Base-by-base conservation (phyloP, 1,140 invertebrate species). In the Eubasilissa regina region DNA sequence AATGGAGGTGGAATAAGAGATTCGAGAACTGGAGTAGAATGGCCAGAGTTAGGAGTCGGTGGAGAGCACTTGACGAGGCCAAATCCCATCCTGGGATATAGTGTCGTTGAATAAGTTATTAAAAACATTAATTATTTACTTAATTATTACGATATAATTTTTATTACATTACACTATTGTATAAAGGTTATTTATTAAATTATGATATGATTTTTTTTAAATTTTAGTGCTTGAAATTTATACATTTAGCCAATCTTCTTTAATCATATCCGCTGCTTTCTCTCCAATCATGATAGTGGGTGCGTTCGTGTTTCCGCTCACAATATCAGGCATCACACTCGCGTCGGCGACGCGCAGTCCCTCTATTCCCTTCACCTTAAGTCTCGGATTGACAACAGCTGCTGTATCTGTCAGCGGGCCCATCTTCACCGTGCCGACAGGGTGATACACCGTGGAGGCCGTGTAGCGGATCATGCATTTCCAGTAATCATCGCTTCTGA, bases 351-450 rank as follows among this genome's bases (percentile, higher is more conserved):
- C 94, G 78, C 95, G 89, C 10, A 96, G 83, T n/a, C 92, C 90
- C 19, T 86, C 84, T 0, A 94, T 87, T 0, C 93, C 92, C 83
- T 92, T 89, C 0, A 96, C 93, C 45, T 90, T 88, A 0, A 97
- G 87, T 44, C 92, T 84, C 0, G 92, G 86, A 85, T 95, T 92
- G 0, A 94, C 91, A 3, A 95, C 93, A 48, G 94, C 88, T 19
- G 87, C 85, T 60, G 87, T 79, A 87, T 95, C 94, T 13, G 78
- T 84, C 7, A 84, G 83, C 0, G 91, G 90, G 4, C 94, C 95
- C 95, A 96, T 96, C 87, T 94, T 95, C 25, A 92, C 93, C 0
- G 95, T 95, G 0, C 94, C 93, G 4, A 91, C 90, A 4, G 94
- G 93, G 86, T 95, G 94, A 80, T 92, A 95, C 0, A 94, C 86